Evolutionary conservation across 2,113 vertebrate genomes (phyloP).

Genomic region (Dermatemys mawii): DNA sequence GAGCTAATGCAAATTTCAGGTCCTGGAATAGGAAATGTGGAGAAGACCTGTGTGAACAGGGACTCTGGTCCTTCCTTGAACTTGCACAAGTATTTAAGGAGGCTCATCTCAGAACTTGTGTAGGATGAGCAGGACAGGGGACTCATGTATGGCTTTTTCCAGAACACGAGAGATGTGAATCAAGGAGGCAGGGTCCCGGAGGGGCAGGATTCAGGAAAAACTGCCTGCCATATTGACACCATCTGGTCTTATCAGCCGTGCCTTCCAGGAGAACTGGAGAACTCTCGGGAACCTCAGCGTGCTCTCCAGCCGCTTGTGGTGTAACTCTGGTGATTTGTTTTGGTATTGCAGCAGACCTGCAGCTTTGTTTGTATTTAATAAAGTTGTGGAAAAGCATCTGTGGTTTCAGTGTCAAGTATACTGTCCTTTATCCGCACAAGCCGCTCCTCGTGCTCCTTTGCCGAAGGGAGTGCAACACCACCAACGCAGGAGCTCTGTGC

Average conservation of each 20-base stretch:
- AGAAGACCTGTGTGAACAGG: slow-evolving; percentile 71
- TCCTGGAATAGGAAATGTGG: slow-evolving; percentile 59
- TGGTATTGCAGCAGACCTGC: slow-evolving; percentile 47
- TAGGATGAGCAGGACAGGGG: slow-evolving; percentile 55
- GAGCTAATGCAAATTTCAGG: slow-evolving; percentile 69
- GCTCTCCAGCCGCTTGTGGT: slow-evolving; percentile 47
- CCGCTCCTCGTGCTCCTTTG: slow-evolving; percentile 1
- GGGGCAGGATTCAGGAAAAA: slow-evolving; percentile 46
- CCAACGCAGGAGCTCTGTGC: neutral
- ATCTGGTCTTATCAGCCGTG: slow-evolving; percentile 11
- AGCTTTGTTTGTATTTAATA: slow-evolving; percentile 63
- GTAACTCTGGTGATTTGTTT: slow-evolving; percentile 20
- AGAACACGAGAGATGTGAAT: slow-evolving; percentile 39
- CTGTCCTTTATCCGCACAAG: neutral
- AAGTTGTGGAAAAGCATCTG: slow-evolving; percentile 68
- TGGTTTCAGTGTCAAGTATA: slow-evolving; percentile 43
- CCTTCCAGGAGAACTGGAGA: slow-evolving; percentile 44
- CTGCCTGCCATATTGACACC: neutral
- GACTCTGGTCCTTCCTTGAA: slow-evolving; percentile 35
- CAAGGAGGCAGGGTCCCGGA: slow-evolving; percentile 46
- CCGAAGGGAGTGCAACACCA: neutral
- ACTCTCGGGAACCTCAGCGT: neutral
- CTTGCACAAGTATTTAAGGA: slow-evolving; percentile 38
- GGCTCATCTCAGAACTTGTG: slow-evolving; percentile 16
- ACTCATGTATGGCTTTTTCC: slow-evolving; percentile 36